phyloP scores from a whole-genome alignment of 2,113 vertebrate genomes.

The Callipepla californica region DNA sequence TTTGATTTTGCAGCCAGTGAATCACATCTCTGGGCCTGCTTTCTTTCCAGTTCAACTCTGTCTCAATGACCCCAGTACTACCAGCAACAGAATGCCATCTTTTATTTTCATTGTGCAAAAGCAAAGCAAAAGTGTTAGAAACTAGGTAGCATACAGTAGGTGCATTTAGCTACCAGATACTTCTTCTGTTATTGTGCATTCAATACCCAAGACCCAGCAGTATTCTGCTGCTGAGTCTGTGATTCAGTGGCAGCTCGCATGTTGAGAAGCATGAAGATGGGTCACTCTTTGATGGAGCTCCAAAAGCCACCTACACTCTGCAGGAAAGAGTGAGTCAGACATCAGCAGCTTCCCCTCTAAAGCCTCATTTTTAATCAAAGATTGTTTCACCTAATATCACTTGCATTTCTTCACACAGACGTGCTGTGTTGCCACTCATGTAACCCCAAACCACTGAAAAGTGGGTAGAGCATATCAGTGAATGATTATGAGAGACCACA shows the following conservation, averaged over 20 bases:
- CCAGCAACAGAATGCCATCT: not conserved
- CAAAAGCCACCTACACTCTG: not conserved
- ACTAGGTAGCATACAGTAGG: not conserved
- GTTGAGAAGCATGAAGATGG: accelerated
- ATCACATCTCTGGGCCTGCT: not conserved
- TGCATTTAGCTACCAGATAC: not conserved
- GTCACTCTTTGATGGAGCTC: not conserved
- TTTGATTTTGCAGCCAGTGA: not conserved
- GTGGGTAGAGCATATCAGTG: not conserved
- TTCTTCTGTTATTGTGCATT: not conserved
- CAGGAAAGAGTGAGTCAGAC: constrained; percentile 4
- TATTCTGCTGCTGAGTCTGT: not conserved
- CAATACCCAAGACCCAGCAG: not conserved
- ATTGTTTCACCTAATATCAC: not conserved
- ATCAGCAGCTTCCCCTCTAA: constrained; percentile 11
- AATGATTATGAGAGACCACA: not conserved
- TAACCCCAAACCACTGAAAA: not conserved
- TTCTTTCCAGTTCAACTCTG: not conserved
- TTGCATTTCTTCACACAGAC: not conserved
- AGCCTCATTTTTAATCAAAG: not conserved
- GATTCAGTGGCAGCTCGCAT: not conserved
- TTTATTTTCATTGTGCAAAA: not conserved
- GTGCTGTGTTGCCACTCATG: accelerated
- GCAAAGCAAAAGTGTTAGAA: not conserved
- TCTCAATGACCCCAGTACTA: not conserved